Base-by-base conservation (phyloP, 2,113 vertebrate species). In the Neogale vison region DNA sequence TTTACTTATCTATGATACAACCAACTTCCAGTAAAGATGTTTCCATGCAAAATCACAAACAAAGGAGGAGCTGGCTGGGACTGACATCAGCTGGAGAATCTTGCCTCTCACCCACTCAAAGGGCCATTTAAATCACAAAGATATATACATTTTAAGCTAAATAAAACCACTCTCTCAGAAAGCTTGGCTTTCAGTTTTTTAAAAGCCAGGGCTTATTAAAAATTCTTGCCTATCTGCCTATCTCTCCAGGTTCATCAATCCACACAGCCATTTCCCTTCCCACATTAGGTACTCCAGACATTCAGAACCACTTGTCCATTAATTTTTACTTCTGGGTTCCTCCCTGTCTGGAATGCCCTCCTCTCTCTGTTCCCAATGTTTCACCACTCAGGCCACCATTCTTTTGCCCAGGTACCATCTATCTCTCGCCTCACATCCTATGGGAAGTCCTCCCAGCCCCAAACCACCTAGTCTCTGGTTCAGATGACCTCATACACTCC, bases 101-200 rank as follows among this genome's bases (percentile, higher is more conserved):
- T 93, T 89, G 15, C 6, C 29, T 65, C 7, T 45, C 36, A 17
- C 36, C 23, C 23, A 79, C 42, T 31, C 20, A 76, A 96, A 97
- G n/a, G 59, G n/a, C 9, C 23, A 71, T 74, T 92, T 89, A 86
- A 95, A 95, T 69, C 61, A 50, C 59, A 94, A 45, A 76, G n/a
- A 59, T 34, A 7, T 6, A 61, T 4, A 76, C 21, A 76, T 26
- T 91, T 50, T 34, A 89, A 23, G 61, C 65, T 81, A 94, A 85
- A 88, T 36, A 90, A 80, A 92, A 87, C 29, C 6, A 34, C 1
- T 50, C 42, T 23, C 55, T 61, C 67, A 20, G 9, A 82, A 26
- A 92, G 80, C 93, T 39, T 82, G 45, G 57, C 61, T 81, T 95
- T 97, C 39, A 67, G 50, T 59, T 83, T 50, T 65, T 83, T 50